phyloP scores from a whole-genome alignment of 2,888 invertebrate species.

The Aphodius sticticus region DNA sequence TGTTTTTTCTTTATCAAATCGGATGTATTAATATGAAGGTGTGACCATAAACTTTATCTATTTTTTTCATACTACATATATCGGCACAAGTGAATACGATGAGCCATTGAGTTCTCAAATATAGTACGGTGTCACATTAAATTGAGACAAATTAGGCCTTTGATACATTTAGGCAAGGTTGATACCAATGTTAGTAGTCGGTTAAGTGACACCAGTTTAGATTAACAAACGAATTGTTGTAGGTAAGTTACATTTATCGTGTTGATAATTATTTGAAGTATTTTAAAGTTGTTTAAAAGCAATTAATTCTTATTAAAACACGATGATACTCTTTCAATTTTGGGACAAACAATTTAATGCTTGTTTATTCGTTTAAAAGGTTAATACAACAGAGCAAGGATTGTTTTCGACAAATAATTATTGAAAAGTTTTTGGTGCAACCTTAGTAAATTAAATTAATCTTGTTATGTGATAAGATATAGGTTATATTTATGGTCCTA shows the following conservation, averaged over 20 bases:
- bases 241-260: neutral
- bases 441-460: slow-evolving; percentile 4
- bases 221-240: neutral
- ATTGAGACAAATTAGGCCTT: neutral
- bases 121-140: neutral
- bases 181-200: neutral
- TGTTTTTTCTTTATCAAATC: no score
- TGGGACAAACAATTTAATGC: no score
- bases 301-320: no score
- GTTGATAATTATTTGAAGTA: neutral
- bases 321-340: no score
- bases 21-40: no score
- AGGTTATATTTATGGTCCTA: neutral
- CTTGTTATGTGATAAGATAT: neutral
- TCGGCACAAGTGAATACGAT: neutral
- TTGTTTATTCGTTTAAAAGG: neutral
- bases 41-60: neutral
- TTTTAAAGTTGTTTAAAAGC: neutral
- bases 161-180: neutral
- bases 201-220: neutral
- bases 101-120: neutral
- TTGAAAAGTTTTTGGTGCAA: neutral
- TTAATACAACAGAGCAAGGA: no score
- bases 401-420: neutral
- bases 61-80: neutral